Conservation (phyloP, 2,888 invertebrate species). For the Meteorus colon region DNA sequence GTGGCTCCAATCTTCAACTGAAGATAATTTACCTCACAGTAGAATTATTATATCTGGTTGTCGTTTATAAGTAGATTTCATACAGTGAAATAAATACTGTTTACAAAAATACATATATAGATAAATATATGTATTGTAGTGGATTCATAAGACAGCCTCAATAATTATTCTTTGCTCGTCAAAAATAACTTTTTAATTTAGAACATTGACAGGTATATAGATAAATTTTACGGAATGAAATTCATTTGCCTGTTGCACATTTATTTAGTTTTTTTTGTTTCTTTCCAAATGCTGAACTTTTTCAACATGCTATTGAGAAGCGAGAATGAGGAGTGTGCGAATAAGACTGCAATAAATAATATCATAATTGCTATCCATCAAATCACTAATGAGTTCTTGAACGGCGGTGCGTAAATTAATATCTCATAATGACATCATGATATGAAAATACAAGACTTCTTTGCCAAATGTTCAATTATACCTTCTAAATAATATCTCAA, state of each 20-base stretch:
- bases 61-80: slow-evolving; percentile 48
- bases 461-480: slow-evolving; percentile 48
- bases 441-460: slow-evolving; percentile 20
- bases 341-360: slow-evolving; percentile 9
- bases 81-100: slow-evolving; percentile 51
- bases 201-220: neutral
- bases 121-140: slow-evolving; percentile 44
- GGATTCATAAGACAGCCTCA: slow-evolving; percentile 39
- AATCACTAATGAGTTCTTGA: neutral
- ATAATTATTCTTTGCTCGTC: slow-evolving; percentile 3
- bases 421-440: slow-evolving; percentile 25
- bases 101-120: slow-evolving; percentile 47
- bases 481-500: slow-evolving; percentile 52
- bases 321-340: neutral
- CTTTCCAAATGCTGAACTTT: neutral
- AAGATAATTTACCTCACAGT: slow-evolving; percentile 50
- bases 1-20: slow-evolving; percentile 58
- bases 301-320: neutral
- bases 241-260: neutral
- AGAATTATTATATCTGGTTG: slow-evolving; percentile 45
- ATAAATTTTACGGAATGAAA: neutral
- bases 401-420: neutral
- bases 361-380: slow-evolving; percentile 10
- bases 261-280: neutral
- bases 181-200: neutral